Evolutionary conservation across 1,140 invertebrate species (phyloP).

Genomic region (Heliconius nattereri): DNA sequence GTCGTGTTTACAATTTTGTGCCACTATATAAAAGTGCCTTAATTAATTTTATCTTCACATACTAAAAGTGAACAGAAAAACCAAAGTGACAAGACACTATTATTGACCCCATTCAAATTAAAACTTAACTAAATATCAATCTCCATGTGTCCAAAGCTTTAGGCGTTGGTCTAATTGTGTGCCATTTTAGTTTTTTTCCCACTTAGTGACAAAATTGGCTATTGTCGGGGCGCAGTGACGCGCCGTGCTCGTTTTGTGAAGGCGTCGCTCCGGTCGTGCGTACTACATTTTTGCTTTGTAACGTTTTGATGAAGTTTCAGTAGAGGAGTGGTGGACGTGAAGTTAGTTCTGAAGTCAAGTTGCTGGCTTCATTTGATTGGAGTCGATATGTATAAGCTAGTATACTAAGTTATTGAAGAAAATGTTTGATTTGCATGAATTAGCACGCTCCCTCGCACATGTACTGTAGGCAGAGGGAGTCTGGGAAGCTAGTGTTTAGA

Average conservation of each 20-base stretch:
- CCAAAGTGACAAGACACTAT: too few relatives aligned
- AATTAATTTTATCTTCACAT: too few relatives aligned
- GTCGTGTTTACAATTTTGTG: too few relatives aligned
- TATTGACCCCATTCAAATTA: too few relatives aligned
- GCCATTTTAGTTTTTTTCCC: conserved; percentile 17
- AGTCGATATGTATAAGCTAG: not conserved
- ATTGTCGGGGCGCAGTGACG: conserved; percentile 41
- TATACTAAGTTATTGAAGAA: too few relatives aligned
- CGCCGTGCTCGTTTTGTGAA: conserved; percentile 34
- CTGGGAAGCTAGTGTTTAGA: too few relatives aligned
- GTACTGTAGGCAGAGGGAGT: too few relatives aligned
- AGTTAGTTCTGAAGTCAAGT: not conserved
- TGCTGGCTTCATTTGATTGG: not conserved
- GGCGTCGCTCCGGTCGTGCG: conserved; percentile 30
- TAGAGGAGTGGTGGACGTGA: conserved; percentile 13
- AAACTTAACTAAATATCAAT: not conserved
- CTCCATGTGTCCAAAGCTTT: not conserved
- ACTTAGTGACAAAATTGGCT: conserved; percentile 43
- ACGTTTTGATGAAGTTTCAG: conserved; percentile 38
- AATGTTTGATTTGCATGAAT: too few relatives aligned
- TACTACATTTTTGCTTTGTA: conserved; percentile 41
- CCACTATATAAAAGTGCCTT: too few relatives aligned
- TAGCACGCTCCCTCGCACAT: too few relatives aligned
- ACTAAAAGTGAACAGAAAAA: too few relatives aligned
- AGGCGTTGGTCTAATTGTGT: not conserved